Evolutionary conservation across 2,888 invertebrate genomes (phyloP).

Genomic region (Heteropelma amictum): DNA sequence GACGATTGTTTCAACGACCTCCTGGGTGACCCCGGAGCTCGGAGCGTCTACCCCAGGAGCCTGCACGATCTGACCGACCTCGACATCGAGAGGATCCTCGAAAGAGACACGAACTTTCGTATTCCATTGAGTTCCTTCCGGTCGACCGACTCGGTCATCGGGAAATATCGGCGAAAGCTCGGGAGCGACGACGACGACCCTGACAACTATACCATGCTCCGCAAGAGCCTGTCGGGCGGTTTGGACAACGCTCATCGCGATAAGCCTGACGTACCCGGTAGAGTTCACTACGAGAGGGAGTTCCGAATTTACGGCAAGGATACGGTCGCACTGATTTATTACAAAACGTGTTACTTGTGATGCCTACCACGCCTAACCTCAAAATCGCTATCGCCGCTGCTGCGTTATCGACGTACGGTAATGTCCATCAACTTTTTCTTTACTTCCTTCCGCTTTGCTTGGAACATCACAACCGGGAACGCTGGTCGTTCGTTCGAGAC

Average conservation of each 20-base stretch:
- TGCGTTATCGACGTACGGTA: not conserved
- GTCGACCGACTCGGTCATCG: slow-evolving; percentile 49
- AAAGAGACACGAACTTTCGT: slow-evolving; percentile 63
- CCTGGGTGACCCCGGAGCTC: slow-evolving; percentile 56
- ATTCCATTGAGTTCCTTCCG: slow-evolving; percentile 51
- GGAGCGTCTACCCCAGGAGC: slow-evolving; percentile 69
- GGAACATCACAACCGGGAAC: slow-evolving; percentile 11
- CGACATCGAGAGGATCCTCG: slow-evolving; percentile 71
- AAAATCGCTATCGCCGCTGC: not conserved
- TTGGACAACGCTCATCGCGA: slow-evolving; percentile 62
- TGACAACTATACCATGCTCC: slow-evolving; percentile 68
- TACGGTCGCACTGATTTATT: slow-evolving; percentile 76
- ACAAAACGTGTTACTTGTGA: slow-evolving; percentile 77
- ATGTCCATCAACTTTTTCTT: not conserved
- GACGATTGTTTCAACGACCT: slow-evolving; percentile 63
- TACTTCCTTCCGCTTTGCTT: not conserved
- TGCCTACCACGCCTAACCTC: slow-evolving; percentile 49
- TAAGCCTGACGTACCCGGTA: slow-evolving; percentile 70
- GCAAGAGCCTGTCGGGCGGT: slow-evolving; percentile 66
- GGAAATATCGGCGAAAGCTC: slow-evolving; percentile 44
- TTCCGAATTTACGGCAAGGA: slow-evolving; percentile 76
- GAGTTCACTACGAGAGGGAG: slow-evolving; percentile 75
- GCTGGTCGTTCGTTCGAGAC: slow-evolving; percentile 40
- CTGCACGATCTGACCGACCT: slow-evolving; percentile 73
- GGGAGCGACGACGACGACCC: slow-evolving; percentile 51